Base-by-base conservation (phyloP, 1,140 invertebrate species). In the Steinernema khuongi region DNA sequence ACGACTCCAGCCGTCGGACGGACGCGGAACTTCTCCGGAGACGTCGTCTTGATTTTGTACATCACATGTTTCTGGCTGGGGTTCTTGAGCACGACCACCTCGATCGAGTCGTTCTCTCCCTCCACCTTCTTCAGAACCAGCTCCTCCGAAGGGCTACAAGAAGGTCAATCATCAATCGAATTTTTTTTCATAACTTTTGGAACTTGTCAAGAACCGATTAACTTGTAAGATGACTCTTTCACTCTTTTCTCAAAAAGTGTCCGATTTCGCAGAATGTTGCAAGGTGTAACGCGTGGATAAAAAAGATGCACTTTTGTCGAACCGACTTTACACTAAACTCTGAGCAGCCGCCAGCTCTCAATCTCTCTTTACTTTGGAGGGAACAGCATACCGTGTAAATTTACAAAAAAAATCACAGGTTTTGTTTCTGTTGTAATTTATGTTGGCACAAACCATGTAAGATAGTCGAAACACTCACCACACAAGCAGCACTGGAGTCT, bases 1-100 rank as follows among this genome's bases (percentile, higher is more conserved):
- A 96, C 83, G 33, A 90, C 85, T 4, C 93, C 94, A 19, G 89
- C 90, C 77, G 91, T 93, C 14, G 93, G 93, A 71, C 92, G 89
- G 0, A 96, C 94, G 50, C 92, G 88, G 85, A 94, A 96, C 85
- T 94, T 95, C 77, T 94, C 92, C 0, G 93, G 94, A 0, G 90
- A 89, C 18, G 90, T 91, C 43, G 90, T 91, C 87, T 93, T 93
- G 73, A 92, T 88, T 91, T 92, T 77, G 69, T 68, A 77, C 50
- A 77, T 73, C 18, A 73, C 26, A 32, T 68, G n/a, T 31, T 66
- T 73, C 26, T 68, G 41, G 14, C 70, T 73, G n/a, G 50, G 50
- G 29, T 78, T 78, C 36, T 67, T 75, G 4, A 78, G 74, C 18
- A 72, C 43, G 1, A 78, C 71, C 1, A 78, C 70, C 31, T 78